A percentile compares a stretch with the other conserved stretches of the same genome.
Conservation (phyloP, 2,888 invertebrate species). For the Zhuqinia jingwanae region DNA sequence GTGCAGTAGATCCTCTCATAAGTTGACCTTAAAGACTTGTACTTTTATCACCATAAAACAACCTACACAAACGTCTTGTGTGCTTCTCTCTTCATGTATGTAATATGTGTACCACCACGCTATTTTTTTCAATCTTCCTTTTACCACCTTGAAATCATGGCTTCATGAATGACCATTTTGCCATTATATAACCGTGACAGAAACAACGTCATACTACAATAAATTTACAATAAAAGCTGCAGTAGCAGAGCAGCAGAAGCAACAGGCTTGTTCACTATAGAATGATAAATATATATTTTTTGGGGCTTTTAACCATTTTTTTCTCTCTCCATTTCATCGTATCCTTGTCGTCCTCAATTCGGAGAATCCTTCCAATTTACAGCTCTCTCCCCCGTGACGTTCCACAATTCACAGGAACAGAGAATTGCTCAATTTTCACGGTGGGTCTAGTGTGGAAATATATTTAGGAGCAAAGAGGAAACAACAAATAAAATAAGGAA, state of each 20-base stretch:
- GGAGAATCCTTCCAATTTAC: conserved; percentile 60
- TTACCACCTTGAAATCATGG: conserved; percentile 61
- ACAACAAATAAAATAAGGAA: conserved; percentile 24
- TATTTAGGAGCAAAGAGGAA: background rate
- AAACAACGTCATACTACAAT: background rate
- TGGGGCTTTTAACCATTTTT: background rate
- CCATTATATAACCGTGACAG: conserved; percentile 42
- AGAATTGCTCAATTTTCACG: conserved; percentile 61
- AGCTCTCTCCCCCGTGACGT: conserved; percentile 43
- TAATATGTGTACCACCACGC: background rate
- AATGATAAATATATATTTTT: background rate
- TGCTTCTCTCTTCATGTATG: background rate
- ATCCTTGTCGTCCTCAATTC: conserved; percentile 30
- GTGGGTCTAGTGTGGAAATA: conserved; percentile 59
- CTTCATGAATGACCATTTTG: conserved; percentile 18
- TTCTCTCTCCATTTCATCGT: background rate
- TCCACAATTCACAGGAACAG: conserved; percentile 7
- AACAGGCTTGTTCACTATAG: background rate
- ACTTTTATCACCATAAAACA: conserved; percentile 52
- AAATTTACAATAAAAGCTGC: too few relatives aligned
- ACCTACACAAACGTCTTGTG: conserved; percentile 28
- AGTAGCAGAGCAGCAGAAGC: conserved; percentile 5
- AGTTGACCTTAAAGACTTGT: conserved; percentile 52
- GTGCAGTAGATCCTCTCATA: conserved; percentile 27
- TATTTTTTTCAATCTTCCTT: conserved; percentile 40